Evolutionary conservation across 1,140 invertebrate species (phyloP), one percentile per base, ranked within the genome.

Genomic region (Colletes gigas): DNA sequence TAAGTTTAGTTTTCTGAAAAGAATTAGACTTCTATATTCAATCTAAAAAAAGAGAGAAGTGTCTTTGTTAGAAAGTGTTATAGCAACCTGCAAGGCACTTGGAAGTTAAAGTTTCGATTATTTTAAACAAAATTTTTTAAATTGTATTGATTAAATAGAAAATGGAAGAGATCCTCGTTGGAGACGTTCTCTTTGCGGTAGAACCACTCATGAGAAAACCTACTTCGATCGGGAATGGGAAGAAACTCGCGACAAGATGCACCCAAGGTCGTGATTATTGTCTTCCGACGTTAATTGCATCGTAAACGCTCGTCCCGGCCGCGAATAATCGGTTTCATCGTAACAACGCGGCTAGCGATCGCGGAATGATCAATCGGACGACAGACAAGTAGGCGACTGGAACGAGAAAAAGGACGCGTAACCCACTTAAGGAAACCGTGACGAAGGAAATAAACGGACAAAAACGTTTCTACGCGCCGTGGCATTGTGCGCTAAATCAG

Each of bases 371-470:
- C 39, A 54, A 9, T 10, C 12, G 15, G 62, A 57, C 68, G 44
- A 78, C 12, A 9, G 62, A 57, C 68, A 54, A 78, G 67, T 78
- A 70, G 76, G 68, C 59, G 68, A 78, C 59, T 62, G 76, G 67
- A 54, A 63, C 47, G 14, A 72, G 68, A 72, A 39, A 47, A 78
- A 71, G 47, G 68, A 72, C 68, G 57, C 19, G 47, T 72, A 78
- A 78, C 68, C 68, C 68, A 78, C 68, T 78, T 78, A 52, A 47
- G 19, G 21, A 30, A n/a, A 55, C 47, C 47, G 14, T 39, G 19
- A n/a, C 50, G 30, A 30, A 41, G 15, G 30, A 44, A 63, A 63
- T n/a, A 60, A 69, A 60, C 39, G 73, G 1, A 47, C n/a, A n/a
- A 70, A 78, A 70, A 47, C 12, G 41, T 14, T 67, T 21, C 44